Conservation (phyloP, 2,888 invertebrate species). For the Acleris cristana region DNA sequence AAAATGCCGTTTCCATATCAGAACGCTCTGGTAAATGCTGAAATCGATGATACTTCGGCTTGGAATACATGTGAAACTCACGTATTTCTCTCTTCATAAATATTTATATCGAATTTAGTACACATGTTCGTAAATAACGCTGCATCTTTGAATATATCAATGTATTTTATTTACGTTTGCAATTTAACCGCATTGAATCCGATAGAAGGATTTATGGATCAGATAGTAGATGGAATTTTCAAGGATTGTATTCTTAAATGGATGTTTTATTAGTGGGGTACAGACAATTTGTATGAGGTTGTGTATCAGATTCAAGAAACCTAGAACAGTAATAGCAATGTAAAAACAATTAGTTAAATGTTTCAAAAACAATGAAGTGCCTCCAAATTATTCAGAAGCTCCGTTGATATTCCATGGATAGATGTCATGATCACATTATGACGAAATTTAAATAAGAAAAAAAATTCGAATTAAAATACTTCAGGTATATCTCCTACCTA, state of each 20-base stretch:
- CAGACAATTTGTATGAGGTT: too few relatives aligned
- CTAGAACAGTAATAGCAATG: too few relatives aligned
- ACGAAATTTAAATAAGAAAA: too few relatives aligned
- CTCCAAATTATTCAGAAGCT: too few relatives aligned
- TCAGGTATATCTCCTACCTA: not conserved
- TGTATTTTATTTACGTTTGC: constrained; percentile 6
- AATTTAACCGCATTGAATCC: constrained; percentile 1
- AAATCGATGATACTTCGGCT: constrained; percentile 27
- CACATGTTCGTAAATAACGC: not conserved
- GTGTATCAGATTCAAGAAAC: too few relatives aligned
- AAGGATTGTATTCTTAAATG: too few relatives aligned
- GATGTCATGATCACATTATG: too few relatives aligned
- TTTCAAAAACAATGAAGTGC: too few relatives aligned
- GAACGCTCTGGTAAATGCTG: constrained; percentile 23
- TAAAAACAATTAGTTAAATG: too few relatives aligned
- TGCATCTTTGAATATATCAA: constrained; percentile 16
- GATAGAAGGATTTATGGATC: not conserved
- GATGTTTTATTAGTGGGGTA: too few relatives aligned
- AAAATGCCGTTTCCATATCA: constrained; percentile 31
- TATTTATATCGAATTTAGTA: constrained; percentile 11
- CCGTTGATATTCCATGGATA: too few relatives aligned
- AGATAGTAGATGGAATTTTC: too few relatives aligned
- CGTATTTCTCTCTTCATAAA: constrained; percentile 4
- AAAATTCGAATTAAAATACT: not conserved
- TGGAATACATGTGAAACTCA: not conserved